Evolutionary conservation across 2,888 invertebrate genomes (phyloP).

Genomic region (Philereme transversata): DNA sequence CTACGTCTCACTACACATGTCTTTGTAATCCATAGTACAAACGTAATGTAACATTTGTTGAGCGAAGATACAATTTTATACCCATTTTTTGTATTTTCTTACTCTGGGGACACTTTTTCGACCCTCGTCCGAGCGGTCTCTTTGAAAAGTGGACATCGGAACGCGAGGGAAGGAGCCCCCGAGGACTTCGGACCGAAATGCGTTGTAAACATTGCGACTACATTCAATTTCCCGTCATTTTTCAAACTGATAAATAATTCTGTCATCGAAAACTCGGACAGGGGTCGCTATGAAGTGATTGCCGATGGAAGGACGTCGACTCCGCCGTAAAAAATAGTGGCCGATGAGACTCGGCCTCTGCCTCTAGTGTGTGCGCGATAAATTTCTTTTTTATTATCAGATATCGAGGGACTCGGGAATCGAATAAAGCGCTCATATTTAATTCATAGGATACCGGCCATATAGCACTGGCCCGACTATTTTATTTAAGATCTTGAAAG

Average conservation of each 20-base stretch:
- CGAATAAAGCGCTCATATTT: slow-evolving; percentile 84
- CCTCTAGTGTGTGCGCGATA: slow-evolving; percentile 76
- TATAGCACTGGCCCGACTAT: slow-evolving; percentile 79
- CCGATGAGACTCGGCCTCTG: slow-evolving; percentile 61
- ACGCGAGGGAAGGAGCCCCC: slow-evolving; percentile 83
- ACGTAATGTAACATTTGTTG: slow-evolving; percentile 70
- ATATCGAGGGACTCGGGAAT: slow-evolving; percentile 84
- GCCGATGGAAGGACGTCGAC: slow-evolving; percentile 74
- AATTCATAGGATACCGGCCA: slow-evolving; percentile 84
- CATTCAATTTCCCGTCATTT: slow-evolving; percentile 85
- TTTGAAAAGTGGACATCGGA: slow-evolving; percentile 85
- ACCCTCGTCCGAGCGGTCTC: slow-evolving; percentile 84
- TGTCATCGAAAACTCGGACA: slow-evolving; percentile 83
- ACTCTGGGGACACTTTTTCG: slow-evolving; percentile 83
- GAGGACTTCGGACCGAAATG: slow-evolving; percentile 82
- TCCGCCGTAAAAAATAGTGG: slow-evolving; percentile 78
- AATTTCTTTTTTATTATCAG: slow-evolving; percentile 84
- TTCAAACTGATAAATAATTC: slow-evolving; percentile 86
- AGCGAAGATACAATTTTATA: slow-evolving; percentile 73
- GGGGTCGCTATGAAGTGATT: slow-evolving; percentile 84
- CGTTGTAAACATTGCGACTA: slow-evolving; percentile 85
- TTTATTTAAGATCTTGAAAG: slow-evolving; percentile 81
- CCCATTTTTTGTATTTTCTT: slow-evolving; percentile 79
- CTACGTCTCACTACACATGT: slow-evolving; percentile 64
- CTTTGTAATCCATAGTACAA: slow-evolving; percentile 75